Evolutionary conservation across 2,888 invertebrate genomes (phyloP).

Genomic region (Theretra japonica): DNA sequence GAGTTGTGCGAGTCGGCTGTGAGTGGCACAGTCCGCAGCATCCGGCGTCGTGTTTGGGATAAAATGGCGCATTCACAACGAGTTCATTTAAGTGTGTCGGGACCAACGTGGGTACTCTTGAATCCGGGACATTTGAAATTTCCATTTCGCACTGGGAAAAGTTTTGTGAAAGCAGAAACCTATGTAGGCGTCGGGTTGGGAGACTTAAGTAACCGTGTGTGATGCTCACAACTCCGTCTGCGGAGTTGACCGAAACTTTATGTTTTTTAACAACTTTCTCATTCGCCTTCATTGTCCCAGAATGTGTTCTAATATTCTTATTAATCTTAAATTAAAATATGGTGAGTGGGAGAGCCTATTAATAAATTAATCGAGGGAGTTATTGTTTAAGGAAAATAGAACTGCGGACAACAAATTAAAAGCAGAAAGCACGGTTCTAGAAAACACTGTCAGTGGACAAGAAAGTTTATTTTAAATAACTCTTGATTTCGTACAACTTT

Average conservation of each 20-base stretch:
- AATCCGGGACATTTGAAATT: slow-evolving; percentile 57
- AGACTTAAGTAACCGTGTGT: slow-evolving; percentile 28
- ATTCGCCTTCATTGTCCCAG: neutral
- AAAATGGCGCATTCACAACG: slow-evolving; percentile 43
- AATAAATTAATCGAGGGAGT: too few relatives aligned
- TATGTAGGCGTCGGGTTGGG: slow-evolving; percentile 42
- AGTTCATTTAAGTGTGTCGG: slow-evolving; percentile 53
- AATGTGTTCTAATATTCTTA: neutral
- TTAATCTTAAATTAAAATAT: too few relatives aligned
- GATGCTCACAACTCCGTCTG: neutral
- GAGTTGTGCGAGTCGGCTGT: neutral
- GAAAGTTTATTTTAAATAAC: neutral
- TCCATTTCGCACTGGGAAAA: slow-evolving; percentile 52
- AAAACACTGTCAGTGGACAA: too few relatives aligned
- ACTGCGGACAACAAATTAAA: too few relatives aligned
- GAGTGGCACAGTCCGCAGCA: slow-evolving; percentile 34
- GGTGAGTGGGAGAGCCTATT: neutral
- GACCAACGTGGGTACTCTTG: slow-evolving; percentile 48
- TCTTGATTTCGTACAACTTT: slow-evolving; percentile 29
- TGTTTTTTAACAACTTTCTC: neutral
- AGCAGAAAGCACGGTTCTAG: too few relatives aligned
- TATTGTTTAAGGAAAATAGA: too few relatives aligned
- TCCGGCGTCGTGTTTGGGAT: slow-evolving; percentile 44
- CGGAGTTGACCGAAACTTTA: slow-evolving; percentile 19
- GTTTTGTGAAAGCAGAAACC: slow-evolving; percentile 53